A percentile compares a stretch with the other conserved stretches of the same genome.
Conservation (phyloP, 2,113 vertebrate genomes). For the Pterocles gutturalis region DNA sequence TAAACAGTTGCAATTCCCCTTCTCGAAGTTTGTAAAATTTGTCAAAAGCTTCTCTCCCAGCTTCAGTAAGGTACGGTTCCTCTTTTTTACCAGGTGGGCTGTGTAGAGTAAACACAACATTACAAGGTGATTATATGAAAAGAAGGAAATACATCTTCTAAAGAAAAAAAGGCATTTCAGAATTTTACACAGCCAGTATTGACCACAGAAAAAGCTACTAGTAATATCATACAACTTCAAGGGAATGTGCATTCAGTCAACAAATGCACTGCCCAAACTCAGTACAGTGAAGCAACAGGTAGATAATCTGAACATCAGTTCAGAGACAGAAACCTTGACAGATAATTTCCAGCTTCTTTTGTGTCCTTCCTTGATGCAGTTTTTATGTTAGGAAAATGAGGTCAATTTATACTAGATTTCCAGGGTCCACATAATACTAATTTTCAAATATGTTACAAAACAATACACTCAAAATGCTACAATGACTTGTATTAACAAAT, state of each 20-base stretch:
- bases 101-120: slow-evolving; percentile 6
- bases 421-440: neutral
- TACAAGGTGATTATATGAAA: neutral
- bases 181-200: neutral
- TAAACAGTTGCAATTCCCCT: slow-evolving; percentile 85
- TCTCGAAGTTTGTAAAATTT: slow-evolving; percentile 88
- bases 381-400: neutral
- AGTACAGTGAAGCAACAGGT: neutral
- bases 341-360: neutral
- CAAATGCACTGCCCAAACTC: neutral
- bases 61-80: slow-evolving; percentile 90
- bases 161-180: neutral
- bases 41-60: slow-evolving; percentile 93
- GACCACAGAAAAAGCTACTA: neutral
- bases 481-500: neutral
- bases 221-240: neutral
- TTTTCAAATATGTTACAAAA: neutral
- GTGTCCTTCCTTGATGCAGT: neutral
- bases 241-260: neutral
- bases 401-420: neutral
- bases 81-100: slow-evolving; percentile 93
- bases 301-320: neutral
- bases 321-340: neutral
- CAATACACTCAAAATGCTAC: neutral
- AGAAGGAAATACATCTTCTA: neutral